phyloP scores from a whole-genome alignment of 2,797 vertebrate species.

The Acestrorhynchus altus region DNA sequence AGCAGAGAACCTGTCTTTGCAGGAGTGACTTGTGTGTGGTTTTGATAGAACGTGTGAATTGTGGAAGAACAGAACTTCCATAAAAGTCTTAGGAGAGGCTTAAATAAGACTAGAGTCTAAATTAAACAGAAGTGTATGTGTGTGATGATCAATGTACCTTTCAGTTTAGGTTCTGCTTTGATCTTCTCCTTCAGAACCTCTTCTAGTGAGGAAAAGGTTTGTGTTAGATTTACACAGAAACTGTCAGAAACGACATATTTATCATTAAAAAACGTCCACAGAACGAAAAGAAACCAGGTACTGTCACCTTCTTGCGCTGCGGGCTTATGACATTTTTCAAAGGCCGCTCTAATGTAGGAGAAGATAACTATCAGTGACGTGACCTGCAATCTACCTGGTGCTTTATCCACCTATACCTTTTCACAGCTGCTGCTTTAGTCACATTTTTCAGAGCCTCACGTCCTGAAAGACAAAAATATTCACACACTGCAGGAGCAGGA shows the following conservation, averaged over 20 bases:
- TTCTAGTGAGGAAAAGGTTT: slow-evolving; percentile 37
- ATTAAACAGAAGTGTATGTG: no score
- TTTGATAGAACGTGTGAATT: no score
- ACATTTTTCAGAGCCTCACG: slow-evolving; percentile 53
- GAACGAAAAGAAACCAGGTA: not conserved
- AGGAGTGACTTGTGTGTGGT: no score
- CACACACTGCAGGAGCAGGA: not conserved
- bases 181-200: slow-evolving; percentile 55
- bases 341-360: slow-evolving; percentile 5
- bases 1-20: slow-evolving; percentile 64
- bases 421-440: slow-evolving; percentile 54
- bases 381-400: no score
- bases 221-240: not conserved
- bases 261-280: not conserved
- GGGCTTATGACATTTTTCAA: slow-evolving; percentile 30
- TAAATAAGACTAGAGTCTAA: no score
- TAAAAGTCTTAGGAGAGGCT: no score
- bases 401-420: slow-evolving; percentile 35
- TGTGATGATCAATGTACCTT: slow-evolving; percentile 56
- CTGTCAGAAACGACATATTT: no score
- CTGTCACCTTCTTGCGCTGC: slow-evolving; percentile 46
- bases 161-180: slow-evolving; percentile 60
- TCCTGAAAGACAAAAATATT: slow-evolving; percentile 38
- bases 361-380: not conserved
- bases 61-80: no score